Percentiles rank a stretch among this genome's conserved stretches.
phyloP scores from a whole-genome alignment of 2,797 vertebrate genomes.

The Trachurus trachurus region DNA sequence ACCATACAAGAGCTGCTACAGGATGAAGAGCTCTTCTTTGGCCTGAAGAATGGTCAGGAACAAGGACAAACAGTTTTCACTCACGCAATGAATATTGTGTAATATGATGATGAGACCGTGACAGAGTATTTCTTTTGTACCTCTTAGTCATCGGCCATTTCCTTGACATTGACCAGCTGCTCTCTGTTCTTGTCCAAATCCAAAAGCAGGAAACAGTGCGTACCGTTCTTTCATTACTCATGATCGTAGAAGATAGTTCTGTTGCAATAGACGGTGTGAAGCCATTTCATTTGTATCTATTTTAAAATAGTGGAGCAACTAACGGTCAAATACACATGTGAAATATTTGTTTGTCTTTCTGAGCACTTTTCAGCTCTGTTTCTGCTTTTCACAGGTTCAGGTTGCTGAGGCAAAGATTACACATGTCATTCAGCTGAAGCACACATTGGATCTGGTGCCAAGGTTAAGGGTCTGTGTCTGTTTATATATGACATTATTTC shows the following conservation, averaged over 20 bases:
- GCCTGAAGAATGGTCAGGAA: constrained; percentile 91
- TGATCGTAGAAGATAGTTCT: not conserved
- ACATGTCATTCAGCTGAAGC: constrained; percentile 97
- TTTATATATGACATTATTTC: not conserved
- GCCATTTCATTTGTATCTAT: not conserved
- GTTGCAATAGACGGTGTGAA: not conserved
- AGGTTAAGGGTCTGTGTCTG: constrained; percentile 89
- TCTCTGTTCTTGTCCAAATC: constrained; percentile 96
- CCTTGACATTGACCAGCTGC: constrained; percentile 96
- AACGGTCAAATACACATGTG: not conserved
- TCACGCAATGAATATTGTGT: not conserved
- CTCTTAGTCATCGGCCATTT: constrained; percentile 93
- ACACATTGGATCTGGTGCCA: constrained; percentile 94
- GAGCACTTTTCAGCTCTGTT: not conserved
- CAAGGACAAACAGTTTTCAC: not conserved
- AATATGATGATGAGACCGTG: constrained; percentile 6
- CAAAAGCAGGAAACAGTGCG: constrained; percentile 96
- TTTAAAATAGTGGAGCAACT: not conserved
- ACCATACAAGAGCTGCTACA: constrained; percentile 94
- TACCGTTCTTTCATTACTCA: constrained; percentile 10
- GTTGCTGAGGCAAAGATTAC: constrained; percentile 95
- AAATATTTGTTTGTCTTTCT: not conserved
- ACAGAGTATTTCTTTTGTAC: constrained; percentile 28
- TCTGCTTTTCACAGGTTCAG: constrained; percentile 87
- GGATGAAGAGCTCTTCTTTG: constrained; percentile 94